Base-by-base conservation (phyloP, 2,113 vertebrate genomes). In the Blennius ocellaris region DNA sequence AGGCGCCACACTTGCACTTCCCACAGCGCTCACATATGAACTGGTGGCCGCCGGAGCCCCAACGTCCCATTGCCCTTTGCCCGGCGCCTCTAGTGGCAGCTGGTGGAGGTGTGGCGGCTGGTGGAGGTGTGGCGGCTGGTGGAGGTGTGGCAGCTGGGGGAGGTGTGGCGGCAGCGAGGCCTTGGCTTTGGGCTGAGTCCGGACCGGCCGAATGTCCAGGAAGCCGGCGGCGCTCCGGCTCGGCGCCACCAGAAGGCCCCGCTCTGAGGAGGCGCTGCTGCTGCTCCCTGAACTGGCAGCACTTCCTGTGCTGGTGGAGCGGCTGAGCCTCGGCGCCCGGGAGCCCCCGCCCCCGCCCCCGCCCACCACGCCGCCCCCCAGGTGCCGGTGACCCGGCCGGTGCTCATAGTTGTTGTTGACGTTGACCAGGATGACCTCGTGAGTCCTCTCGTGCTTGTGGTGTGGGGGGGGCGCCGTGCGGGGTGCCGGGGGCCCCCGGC, bases 21-120 rank as follows among this genome's bases (percentile, higher is more conserved):
- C 96, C 97, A 17, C 98, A 99, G 74, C 89, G 93, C 67, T 98
- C 97, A 36, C 98, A 99, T 84, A 99, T 97, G 79, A 98, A 98
- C 87, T 94, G 94, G 94, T 99, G 97, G 77, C 94, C 93, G 43
- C 82, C 65, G 6, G 78, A 8, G 84, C 81, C 68, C 15, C 94
- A 73, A 81, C 90, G 76, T 91, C 94, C 90, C 93, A 93, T 91
- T 93, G 90, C 69, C 85, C 90, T 73, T 97, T 96, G 82, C 94
- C 80, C 57, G 95, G 95, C 8, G 96, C 95, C 49, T 84, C 94
- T 3, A 89, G 73, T 51, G 95, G 92, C 38, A 89, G 89, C 83
- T 83, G 89, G 59, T 75, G 87, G 73, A 86, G 81, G 36, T 82
- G 80, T 14, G 86, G 92, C 38, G 90, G 89, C 83, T 83, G 89